Conservation (phyloP, 2,797 vertebrate genomes). For the Coranthus polyacanthus region DNA sequence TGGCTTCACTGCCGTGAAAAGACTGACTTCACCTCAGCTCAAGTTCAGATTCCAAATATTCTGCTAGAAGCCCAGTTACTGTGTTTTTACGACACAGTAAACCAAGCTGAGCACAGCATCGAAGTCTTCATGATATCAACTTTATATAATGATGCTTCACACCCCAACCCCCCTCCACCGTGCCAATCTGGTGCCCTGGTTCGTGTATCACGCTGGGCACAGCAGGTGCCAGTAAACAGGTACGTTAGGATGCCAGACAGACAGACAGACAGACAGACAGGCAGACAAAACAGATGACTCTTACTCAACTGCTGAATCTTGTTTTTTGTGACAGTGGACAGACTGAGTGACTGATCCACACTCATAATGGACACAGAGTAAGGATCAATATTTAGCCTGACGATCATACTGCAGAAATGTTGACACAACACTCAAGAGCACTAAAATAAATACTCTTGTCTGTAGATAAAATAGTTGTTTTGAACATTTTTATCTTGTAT, state of each 20-base stretch:
- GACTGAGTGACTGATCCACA: slow-evolving; percentile 26
- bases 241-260: slow-evolving; percentile 67
- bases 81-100: slow-evolving; percentile 32
- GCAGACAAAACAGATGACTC: slow-evolving; percentile 75
- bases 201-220: slow-evolving; percentile 68
- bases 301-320: slow-evolving; percentile 73
- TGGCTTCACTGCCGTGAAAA: neutral
- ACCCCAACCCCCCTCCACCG: slow-evolving; percentile 58
- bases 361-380: neutral
- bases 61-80: neutral
- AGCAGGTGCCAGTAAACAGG: slow-evolving; percentile 85
- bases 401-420: slow-evolving; percentile 8
- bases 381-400: slow-evolving; percentile 4
- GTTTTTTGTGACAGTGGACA: slow-evolving; percentile 63
- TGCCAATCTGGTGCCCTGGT: slow-evolving; percentile 71
- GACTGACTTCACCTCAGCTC: slow-evolving; percentile 7
- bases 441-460: neutral
- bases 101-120: slow-evolving; percentile 23
- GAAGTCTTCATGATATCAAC: slow-evolving; percentile 55
- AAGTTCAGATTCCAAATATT: neutral
- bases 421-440: neutral
- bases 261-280: slow-evolving; percentile 59
- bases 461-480: neutral
- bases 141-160: slow-evolving; percentile 70
- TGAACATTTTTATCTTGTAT: neutral